Evolutionary conservation across 2,888 invertebrate species (phyloP), one percentile per base, ranked within the genome.

Genomic region (Metopia argyrocephala): DNA sequence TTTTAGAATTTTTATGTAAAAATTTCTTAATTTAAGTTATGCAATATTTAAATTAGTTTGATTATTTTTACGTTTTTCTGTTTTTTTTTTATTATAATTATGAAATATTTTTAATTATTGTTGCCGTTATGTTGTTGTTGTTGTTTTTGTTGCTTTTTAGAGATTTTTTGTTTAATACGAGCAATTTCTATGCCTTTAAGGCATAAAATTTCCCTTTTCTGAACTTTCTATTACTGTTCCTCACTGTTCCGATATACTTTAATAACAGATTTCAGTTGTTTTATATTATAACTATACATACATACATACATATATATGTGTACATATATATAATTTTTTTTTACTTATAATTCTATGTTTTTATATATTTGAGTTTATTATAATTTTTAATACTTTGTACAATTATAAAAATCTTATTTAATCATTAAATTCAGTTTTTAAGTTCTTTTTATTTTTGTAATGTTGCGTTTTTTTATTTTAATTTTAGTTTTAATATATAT

Each of bases 91-190:
- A 78, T 79, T 83, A 83, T 83, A 78, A 84, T 56, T 78, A 82
- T 85, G 84, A 85, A 83, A 85, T 83, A 84, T 80, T 85, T 84
- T 84, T 84, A 84, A 82, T 86, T 86, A 85, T 85, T 85, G 85
- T 86, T 86, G 84, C 83, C 84, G 84, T 84, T 83, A 83, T 38
- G 38, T 38, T 38, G 15, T 84, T 83, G 54, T 83, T 79, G 61
- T 78, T 71, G 54, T 78, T 82, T 56, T 66, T 81, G 66, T 78
- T 82, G 21, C 21, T 78, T 74, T 70, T 68, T 25, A 57, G 18
- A 52, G 56, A 50, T 46, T 65, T 54, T 56, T 73, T 48, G 31
- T 64, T 21, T 45, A 62, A 57, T 79, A 38, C 50, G 50, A 57
- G 38, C 15, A 38, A 38, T 23, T 66, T 79, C 50, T 68, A 62